Evolutionary conservation across 1,140 invertebrate genomes (phyloP).

Genomic region (Achatina immaculata): DNA sequence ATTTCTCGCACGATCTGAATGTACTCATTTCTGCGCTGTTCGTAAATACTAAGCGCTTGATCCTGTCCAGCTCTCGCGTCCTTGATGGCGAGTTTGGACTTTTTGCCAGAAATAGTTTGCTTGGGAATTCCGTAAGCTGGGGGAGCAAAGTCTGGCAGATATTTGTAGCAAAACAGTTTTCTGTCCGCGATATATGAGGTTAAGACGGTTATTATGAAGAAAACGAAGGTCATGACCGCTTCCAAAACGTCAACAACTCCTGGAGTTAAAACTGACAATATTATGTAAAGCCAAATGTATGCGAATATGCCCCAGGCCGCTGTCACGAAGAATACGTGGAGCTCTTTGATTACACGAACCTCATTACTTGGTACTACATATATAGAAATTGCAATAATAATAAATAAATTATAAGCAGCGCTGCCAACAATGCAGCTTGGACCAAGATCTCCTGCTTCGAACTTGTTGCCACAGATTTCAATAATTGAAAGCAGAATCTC

Average conservation of each 20-base stretch:
- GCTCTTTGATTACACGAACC: slow-evolving; percentile 68
- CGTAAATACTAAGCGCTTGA: slow-evolving; percentile 85
- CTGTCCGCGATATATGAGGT: not conserved
- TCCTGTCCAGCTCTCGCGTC: slow-evolving; percentile 64
- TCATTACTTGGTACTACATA: slow-evolving; percentile 56
- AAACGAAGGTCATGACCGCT: not conserved
- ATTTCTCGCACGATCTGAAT: slow-evolving; percentile 91
- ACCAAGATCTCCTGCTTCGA: slow-evolving; percentile 62
- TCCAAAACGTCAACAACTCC: not conserved
- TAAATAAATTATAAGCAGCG: slow-evolving; percentile 74
- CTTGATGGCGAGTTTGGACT: slow-evolving; percentile 80
- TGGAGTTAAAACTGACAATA: not conserved
- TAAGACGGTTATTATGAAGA: not conserved
- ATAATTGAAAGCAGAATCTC: slow-evolving; percentile 74
- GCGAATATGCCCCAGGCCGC: not conserved
- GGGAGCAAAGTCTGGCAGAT: no score
- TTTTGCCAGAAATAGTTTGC: slow-evolving; percentile 69
- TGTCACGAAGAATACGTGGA: slow-evolving; percentile 39
- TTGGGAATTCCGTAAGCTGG: no score
- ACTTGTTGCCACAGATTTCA: slow-evolving; percentile 61
- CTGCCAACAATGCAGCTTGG: slow-evolving; percentile 73
- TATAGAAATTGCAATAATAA: slow-evolving; percentile 71
- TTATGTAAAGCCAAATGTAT: not conserved
- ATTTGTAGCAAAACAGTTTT: no score
- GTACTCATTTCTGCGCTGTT: slow-evolving; percentile 90